phyloP scores from a whole-genome alignment of 1,140 invertebrate genomes.

The Trypoxylus dichotomus region DNA sequence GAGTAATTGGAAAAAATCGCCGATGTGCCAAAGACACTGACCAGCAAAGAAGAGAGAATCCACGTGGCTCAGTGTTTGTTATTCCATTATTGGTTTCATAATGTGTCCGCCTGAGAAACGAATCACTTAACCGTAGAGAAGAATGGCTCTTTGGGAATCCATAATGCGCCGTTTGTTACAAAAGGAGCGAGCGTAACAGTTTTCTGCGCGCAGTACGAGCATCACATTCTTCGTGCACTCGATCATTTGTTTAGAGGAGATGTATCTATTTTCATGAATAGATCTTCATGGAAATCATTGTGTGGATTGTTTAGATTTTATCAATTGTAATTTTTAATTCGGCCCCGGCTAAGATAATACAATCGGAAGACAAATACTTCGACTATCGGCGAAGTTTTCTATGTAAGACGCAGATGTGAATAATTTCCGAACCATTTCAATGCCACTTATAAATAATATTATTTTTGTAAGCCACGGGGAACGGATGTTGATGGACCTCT shows the following conservation, averaged over 20 bases:
- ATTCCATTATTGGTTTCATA: conserved; percentile 23
- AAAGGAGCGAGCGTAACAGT: conserved; percentile 14
- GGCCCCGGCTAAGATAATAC: neutral
- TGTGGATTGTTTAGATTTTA: conserved; percentile 22
- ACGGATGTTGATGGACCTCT: neutral
- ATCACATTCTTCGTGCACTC: conserved; percentile 18
- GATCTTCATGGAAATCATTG: conserved; percentile 6
- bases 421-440: neutral
- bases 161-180: conserved; percentile 23
- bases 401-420: neutral
- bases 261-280: conserved; percentile 12
- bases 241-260: conserved; percentile 14
- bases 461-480: neutral
- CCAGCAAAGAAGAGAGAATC: neutral
- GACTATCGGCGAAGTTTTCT: neutral
- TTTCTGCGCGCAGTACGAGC: neutral
- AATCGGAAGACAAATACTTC: neutral
- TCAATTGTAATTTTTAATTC: conserved; percentile 21
- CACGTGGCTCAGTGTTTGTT: conserved; percentile 16
- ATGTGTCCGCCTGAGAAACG: conserved; percentile 13
- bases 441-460: neutral
- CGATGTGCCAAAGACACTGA: conserved; percentile 10
- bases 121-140: conserved; percentile 15
- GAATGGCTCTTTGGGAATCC: conserved; percentile 15
- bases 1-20: conserved; percentile 20